These are phyloP conservation scores for Drosophila subsilvestris DNA, from an alignment of 2,888 invertebrate species.

Conservation along the genomic window DNA sequence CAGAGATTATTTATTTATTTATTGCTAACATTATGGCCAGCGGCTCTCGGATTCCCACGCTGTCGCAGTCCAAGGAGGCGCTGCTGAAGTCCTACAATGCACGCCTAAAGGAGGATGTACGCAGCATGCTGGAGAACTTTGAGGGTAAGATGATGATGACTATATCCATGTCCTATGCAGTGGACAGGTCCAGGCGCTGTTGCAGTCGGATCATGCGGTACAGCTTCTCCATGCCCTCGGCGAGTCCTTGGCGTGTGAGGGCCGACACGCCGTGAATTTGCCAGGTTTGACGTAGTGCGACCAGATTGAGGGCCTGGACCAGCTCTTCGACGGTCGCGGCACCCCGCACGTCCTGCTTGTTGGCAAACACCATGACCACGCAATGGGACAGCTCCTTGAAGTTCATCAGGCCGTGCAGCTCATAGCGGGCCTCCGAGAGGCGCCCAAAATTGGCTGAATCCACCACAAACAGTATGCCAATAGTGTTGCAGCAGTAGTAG, in stretches of 20 bases:
- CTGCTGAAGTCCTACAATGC: conserved; percentile 97
- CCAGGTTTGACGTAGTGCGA: too few species aligned
- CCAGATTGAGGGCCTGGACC: neutral
- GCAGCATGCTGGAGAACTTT: conserved; percentile 98
- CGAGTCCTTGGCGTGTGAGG: neutral
- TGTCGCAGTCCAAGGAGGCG: conserved; percentile 97
- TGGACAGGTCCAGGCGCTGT: neutral
- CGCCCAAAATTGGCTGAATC: conserved; percentile 66
- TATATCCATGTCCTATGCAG: too few species aligned
- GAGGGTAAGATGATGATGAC: conserved; percentile 87
- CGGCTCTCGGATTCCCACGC: conserved; percentile 42
- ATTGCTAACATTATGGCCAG: conserved; percentile 48
- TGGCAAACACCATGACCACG: conserved; percentile 72
- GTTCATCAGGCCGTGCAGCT: conserved; percentile 52
- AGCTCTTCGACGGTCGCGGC: conserved; percentile 53
- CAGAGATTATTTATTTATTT: neutral
- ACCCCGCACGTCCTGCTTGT: conserved; percentile 78
- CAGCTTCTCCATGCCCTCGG: conserved; percentile 40
- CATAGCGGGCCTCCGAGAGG: conserved; percentile 55
- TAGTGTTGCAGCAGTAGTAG: conserved; percentile 69
- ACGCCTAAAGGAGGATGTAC: conserved; percentile 97
- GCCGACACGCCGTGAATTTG: too few species aligned
- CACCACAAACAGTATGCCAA: conserved; percentile 67
- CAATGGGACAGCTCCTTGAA: conserved; percentile 36
- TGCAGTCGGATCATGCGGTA: conserved; percentile 16